A percentile compares a stretch with the other conserved stretches of the same genome.
Conservation (phyloP, 2,797 vertebrate genomes). For the Epinephelus coioides region DNA sequence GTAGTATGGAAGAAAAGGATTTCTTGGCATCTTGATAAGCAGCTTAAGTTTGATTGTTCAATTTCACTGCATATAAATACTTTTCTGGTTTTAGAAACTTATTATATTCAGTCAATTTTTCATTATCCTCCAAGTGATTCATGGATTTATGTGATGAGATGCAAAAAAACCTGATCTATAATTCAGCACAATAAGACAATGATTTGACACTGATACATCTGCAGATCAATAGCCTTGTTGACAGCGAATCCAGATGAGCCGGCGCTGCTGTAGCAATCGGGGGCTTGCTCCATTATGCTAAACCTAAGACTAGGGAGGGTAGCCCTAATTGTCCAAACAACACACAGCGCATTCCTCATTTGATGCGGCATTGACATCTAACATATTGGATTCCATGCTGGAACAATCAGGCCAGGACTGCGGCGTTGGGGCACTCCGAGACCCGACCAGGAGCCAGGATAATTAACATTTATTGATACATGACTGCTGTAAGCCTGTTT, state of each 20-base stretch:
- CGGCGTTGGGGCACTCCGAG: conserved; percentile 61
- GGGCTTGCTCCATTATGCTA: conserved; percentile 51
- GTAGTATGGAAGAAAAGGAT: background rate
- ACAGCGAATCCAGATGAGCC: conserved; percentile 63
- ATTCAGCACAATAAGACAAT: conserved; percentile 42
- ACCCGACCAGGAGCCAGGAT: conserved; percentile 77
- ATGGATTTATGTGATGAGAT: conserved; percentile 14
- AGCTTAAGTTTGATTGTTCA: background rate
- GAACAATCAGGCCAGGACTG: conserved; percentile 69
- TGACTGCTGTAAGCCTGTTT: conserved; percentile 86
- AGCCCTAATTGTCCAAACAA: conserved; percentile 72
- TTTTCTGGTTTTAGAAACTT: background rate
- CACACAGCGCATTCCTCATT: conserved; percentile 70
- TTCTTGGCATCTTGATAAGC: background rate
- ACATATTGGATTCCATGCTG: conserved; percentile 82
- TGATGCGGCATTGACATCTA: conserved; percentile 73
- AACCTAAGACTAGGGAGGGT: conserved; percentile 51
- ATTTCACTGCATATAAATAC: conserved; percentile 8
- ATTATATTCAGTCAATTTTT: background rate
- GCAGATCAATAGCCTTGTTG: conserved; percentile 62
- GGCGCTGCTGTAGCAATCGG: conserved; percentile 30
- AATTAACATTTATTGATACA: conserved; percentile 89
- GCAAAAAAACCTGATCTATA: conserved; percentile 26
- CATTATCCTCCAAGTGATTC: conserved; percentile 14
- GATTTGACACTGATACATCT: conserved; percentile 59